These are phyloP conservation scores for Sebastes fasciatus DNA, from an alignment of 2,113 vertebrate species.

Conservation along the genomic window DNA sequence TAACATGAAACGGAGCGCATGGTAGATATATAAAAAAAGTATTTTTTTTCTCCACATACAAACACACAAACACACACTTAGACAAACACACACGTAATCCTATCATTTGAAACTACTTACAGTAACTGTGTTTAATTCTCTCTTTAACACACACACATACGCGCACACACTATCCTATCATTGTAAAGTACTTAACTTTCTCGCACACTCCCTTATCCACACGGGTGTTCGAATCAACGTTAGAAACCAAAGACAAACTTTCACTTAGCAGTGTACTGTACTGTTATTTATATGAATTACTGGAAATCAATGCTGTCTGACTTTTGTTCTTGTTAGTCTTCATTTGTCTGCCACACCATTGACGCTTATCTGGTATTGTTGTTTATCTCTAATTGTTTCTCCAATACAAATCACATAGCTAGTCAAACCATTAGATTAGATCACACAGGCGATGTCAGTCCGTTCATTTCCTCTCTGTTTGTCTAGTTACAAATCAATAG, in stretches of 20 bases:
- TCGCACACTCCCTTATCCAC: conserved; percentile 32
- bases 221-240: conserved; percentile 22
- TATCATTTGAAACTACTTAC: conserved; percentile 66
- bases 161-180: conserved; percentile 50
- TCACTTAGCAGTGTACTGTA: not conserved
- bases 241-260: not conserved
- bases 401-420: conserved; percentile 36
- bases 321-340: conserved; percentile 17
- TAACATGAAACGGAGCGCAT: not conserved
- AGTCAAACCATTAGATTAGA: conserved; percentile 28
- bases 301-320: conserved; percentile 42
- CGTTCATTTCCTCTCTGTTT: conserved; percentile 39
- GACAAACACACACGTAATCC: conserved; percentile 46
- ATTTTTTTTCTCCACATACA: not conserved
- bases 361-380: conserved; percentile 6
- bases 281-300: conserved; percentile 16
- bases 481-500: conserved; percentile 33
- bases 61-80: not conserved
- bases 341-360: conserved; percentile 16
- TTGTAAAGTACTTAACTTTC: conserved; percentile 59
- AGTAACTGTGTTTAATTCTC: conserved; percentile 35
- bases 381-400: conserved; percentile 38
- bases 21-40: not conserved
- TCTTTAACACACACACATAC: not conserved
- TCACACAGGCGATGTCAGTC: not conserved